A percentile compares a stretch with the other conserved stretches of the same genome.
Conservation (phyloP, 1,140 invertebrate species). For the Drosophila virilis region DNA sequence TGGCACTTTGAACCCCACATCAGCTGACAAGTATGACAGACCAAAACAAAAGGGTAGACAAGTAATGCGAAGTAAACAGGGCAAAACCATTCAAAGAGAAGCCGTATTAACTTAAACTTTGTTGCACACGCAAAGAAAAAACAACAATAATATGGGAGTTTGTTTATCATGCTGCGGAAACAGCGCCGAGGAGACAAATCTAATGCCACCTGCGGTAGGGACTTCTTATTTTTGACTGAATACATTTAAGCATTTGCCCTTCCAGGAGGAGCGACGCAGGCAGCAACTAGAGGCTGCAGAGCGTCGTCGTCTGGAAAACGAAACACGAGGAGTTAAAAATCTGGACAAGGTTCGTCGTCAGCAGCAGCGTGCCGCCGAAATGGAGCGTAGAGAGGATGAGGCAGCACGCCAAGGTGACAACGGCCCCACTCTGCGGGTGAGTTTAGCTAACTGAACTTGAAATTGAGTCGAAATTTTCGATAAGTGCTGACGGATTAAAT, state of each 20-base stretch:
- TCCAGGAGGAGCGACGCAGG: constrained; percentile 71
- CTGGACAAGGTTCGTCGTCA: constrained; percentile 70
- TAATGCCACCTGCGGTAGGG: constrained; percentile 74
- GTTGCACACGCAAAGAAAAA: not conserved
- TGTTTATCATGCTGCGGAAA: constrained; percentile 65
- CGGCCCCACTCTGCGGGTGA: constrained; percentile 61
- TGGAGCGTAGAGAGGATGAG: constrained; percentile 66
- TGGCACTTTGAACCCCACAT: constrained; percentile 8
- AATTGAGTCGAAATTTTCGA: not conserved
- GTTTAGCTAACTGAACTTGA: constrained; percentile 6
- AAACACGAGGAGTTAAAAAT: constrained; percentile 75
- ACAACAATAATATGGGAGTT: constrained; percentile 54
- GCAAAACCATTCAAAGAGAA: constrained; percentile 54
- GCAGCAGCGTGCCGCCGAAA: constrained; percentile 60
- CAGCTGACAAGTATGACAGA: constrained; percentile 55
- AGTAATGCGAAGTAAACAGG: constrained; percentile 39
- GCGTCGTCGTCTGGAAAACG: constrained; percentile 70
- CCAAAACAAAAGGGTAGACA: constrained; percentile 58
- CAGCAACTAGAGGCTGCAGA: constrained; percentile 81
- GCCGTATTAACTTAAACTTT: constrained; percentile 34
- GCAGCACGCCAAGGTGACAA: constrained; percentile 69
- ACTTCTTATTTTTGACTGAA: not conserved
- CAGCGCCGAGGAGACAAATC: constrained; percentile 69
- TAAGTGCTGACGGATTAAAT: not conserved
- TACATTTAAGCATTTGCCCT: not conserved